phyloP scores from a whole-genome alignment of 2,888 invertebrate genomes.

The Eustalomyia histrio region DNA sequence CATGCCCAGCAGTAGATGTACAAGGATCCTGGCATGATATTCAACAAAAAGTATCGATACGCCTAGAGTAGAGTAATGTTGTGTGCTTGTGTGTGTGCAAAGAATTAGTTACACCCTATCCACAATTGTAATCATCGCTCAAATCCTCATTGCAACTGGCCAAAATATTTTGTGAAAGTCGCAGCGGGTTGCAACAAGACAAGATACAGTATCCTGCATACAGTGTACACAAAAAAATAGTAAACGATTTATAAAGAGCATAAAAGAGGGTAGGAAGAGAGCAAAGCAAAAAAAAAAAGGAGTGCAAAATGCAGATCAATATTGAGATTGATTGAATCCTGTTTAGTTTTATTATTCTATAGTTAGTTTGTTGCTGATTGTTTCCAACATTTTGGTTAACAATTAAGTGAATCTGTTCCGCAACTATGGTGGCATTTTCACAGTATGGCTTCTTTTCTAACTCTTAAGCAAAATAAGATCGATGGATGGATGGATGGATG shows the following conservation, averaged over 20 bases:
- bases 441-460: conserved; percentile 34
- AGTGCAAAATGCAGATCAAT: conserved; percentile 14
- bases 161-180: conserved; percentile 79
- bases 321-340: conserved; percentile 46
- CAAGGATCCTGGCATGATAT: conserved; percentile 32
- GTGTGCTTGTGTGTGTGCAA: conserved; percentile 7
- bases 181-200: conserved; percentile 68
- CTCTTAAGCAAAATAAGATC: conserved; percentile 38
- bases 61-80: conserved; percentile 11
- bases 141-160: conserved; percentile 75
- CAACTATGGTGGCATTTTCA: conserved; percentile 61
- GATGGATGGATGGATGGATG: background rate
- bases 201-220: background rate
- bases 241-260: background rate
- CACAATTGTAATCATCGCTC: conserved; percentile 67
- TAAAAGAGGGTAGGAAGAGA: background rate
- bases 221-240: background rate
- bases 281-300: background rate
- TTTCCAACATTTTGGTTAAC: conserved; percentile 32
- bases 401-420: conserved; percentile 62
- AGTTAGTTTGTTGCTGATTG: background rate
- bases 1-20: conserved; percentile 55
- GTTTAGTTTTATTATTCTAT: conserved; percentile 7
- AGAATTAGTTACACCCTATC: conserved; percentile 59
- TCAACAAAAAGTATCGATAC: conserved; percentile 38